Percentiles rank a stretch among this genome's conserved stretches.
phyloP scores from a whole-genome alignment of 1,140 invertebrate genomes.

The Eriocheir sinensis region DNA sequence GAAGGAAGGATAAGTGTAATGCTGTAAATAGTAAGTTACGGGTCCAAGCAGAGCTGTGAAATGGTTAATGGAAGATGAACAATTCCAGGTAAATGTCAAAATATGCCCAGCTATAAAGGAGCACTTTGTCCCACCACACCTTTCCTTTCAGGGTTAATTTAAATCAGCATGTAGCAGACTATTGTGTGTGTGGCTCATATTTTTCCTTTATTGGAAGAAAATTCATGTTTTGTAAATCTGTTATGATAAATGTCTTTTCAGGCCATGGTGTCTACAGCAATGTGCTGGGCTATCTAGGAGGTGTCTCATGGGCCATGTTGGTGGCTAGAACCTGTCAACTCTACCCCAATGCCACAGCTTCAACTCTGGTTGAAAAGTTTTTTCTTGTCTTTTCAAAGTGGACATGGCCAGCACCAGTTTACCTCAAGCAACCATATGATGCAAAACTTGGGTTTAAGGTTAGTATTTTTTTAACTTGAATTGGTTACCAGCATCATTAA shows the following conservation, averaged over 20 bases:
- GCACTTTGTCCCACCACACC: no score
- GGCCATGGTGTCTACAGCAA: slow-evolving; percentile 99
- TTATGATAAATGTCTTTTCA: slow-evolving; percentile 81
- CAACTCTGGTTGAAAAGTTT: slow-evolving; percentile 98
- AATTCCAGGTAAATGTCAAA: no score
- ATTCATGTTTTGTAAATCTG: neutral
- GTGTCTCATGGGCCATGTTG: slow-evolving; percentile 99
- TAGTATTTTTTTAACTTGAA: neutral
- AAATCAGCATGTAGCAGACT: neutral
- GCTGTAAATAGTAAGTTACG: no score
- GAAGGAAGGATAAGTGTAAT: no score
- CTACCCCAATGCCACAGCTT: slow-evolving; percentile 97
- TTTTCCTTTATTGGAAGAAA: neutral
- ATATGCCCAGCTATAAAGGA: no score
- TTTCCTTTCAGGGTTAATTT: no score
- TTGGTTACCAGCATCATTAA: no score
- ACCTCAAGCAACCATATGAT: slow-evolving; percentile 95
- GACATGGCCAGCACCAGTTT: slow-evolving; percentile 99
- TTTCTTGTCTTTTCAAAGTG: slow-evolving; percentile 98
- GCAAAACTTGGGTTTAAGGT: slow-evolving; percentile 91
- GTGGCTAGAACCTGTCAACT: slow-evolving; percentile 99
- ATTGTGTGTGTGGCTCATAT: neutral
- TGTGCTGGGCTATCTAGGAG: slow-evolving; percentile 97
- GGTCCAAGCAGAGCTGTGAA: no score
- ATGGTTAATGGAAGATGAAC: no score